Conservation (phyloP, 37 sponge, comb jelly and placozoan species). For the Eunapius fragilis region DNA sequence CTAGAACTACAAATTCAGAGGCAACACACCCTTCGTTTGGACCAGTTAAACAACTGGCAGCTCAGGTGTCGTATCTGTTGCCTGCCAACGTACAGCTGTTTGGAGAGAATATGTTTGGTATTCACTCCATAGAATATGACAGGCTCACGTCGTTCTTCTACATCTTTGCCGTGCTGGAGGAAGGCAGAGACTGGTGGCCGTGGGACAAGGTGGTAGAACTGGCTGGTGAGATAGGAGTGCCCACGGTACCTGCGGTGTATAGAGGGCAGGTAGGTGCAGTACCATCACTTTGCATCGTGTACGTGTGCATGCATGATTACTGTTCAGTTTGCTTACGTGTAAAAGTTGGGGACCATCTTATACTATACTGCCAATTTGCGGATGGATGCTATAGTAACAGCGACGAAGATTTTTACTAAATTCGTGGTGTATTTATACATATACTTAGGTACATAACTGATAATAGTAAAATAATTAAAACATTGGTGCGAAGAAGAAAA, state of each 20-base stretch:
- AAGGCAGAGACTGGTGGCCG: conserved; percentile 60
- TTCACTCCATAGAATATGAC: conserved; percentile 85
- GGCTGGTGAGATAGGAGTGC: conserved; percentile 52
- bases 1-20: conserved; percentile 59
- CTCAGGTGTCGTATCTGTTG: conserved; percentile 47
- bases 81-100: conserved; percentile 79
- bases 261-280: conserved; percentile 35
- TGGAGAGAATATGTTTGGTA: conserved; percentile 83
- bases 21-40: conserved; percentile 84
- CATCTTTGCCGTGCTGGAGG: conserved; percentile 66
- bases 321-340: not conserved
- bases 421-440: too few species aligned
- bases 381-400: too few species aligned
- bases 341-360: not conserved
- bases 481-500: too few species aligned
- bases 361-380: too few species aligned
- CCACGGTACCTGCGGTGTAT: conserved; percentile 63
- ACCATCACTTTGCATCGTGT: not conserved
- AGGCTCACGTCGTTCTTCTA: conserved; percentile 69
- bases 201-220: conserved; percentile 73
- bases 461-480: too few species aligned
- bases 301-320: not conserved
- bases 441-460: too few species aligned
- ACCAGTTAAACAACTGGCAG: conserved; percentile 70
- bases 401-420: too few species aligned